Base-by-base conservation (phyloP, 2,888 invertebrate genomes). In the Tenthredo notha region DNA sequence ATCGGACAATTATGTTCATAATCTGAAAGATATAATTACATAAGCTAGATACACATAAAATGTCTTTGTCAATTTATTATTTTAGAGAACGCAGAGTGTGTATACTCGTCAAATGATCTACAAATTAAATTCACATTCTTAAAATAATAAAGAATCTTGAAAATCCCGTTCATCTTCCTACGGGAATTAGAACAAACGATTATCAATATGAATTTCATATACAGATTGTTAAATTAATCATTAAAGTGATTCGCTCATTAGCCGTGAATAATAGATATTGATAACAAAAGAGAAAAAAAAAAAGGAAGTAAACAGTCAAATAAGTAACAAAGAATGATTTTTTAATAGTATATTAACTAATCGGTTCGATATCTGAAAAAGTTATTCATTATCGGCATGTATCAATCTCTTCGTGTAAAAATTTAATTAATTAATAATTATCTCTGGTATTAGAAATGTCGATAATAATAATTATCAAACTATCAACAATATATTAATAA, bases 201-300 rank as follows among this genome's bases (percentile, higher is more conserved):
- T 67, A 67, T 67, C 33, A 18, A 33, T 33, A 33, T 67, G 18
- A 74, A 74, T 72, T 72, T 72, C 43, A 72, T 43, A 72, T 43
- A 43, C 40, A 72, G 10, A 29, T 10, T 72, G 37, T 21, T 25
- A 10, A 37, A 43, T 21, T 40, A 21, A 40, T 21, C 5, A 74
- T 43, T 33, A 10, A n/a, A 18, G n/a, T 29, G 43, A 43, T 43
- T 43, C 43, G n/a, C 72, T 37, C 15, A 43, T 37, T 29, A 25
- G 67, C 15, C 33, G 18, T 18, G 33, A 18, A 21, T 21, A 21
- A 67, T 67, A 18, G 25, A 33, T 18, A 33, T 18, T 18, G 18
- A 33, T 3, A 67, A 10, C 15, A 29, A n/a, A 5, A 18, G 0
- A 50, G 12, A 12, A 33, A 15, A 67, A 2, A 67, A 29, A n/a